Conservation (phyloP, 2,888 invertebrate genomes). For the Amphimallon solstitiale region DNA sequence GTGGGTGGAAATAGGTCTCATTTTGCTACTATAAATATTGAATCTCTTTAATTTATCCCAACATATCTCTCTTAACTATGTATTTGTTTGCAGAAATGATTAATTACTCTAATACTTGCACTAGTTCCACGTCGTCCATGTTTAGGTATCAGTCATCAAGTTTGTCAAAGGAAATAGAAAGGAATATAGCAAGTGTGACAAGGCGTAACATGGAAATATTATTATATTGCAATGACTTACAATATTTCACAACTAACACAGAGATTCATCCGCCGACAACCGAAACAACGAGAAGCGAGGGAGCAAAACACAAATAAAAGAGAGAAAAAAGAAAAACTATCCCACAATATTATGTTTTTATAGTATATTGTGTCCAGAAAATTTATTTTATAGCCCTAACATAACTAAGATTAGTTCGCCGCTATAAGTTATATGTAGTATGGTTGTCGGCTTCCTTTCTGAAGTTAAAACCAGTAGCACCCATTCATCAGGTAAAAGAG, state of each 20-base stretch:
- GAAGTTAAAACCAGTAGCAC: slow-evolving; percentile 57
- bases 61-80: too few relatives aligned
- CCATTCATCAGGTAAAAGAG: slow-evolving; percentile 52
- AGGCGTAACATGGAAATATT: neutral
- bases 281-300: too few relatives aligned
- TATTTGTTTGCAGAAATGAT: too few relatives aligned
- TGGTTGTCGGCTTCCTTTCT: slow-evolving; percentile 40
- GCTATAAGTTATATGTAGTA: slow-evolving; percentile 41
- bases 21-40: too few relatives aligned
- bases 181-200: neutral
- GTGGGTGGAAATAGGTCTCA: too few relatives aligned
- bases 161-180: neutral
- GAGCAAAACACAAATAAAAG: neutral
- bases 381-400: slow-evolving; percentile 46
- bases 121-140: too few relatives aligned
- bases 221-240: slow-evolving; percentile 34
- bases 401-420: slow-evolving; percentile 46
- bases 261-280: slow-evolving; percentile 19
- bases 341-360: slow-evolving; percentile 42
- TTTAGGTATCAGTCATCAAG: too few relatives aligned
- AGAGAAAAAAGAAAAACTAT: slow-evolving; percentile 21
- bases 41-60: too few relatives aligned
- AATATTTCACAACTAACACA: slow-evolving; percentile 37
- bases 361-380: slow-evolving; percentile 45
- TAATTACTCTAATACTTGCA: too few relatives aligned